Conservation (phyloP, 2,888 invertebrate species). For the Ormyrus thymus region DNA sequence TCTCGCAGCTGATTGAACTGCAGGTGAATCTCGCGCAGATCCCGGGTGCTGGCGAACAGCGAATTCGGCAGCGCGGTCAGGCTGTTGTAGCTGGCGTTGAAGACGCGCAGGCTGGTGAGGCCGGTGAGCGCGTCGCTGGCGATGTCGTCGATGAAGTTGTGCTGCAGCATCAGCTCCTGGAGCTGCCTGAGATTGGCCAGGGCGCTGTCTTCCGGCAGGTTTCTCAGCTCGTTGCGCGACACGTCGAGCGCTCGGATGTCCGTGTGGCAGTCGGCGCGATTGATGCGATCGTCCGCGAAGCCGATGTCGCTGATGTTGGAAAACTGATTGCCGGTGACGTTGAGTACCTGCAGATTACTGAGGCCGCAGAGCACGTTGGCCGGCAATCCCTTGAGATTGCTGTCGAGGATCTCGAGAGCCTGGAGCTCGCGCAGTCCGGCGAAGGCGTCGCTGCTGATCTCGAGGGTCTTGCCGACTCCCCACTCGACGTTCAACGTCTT, state of each 20-base stretch:
- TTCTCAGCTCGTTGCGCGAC: constrained; percentile 86
- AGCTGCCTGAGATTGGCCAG: constrained; percentile 86
- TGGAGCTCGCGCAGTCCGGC: constrained; percentile 87
- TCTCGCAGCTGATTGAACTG: constrained; percentile 90
- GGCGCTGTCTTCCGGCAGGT: constrained; percentile 84
- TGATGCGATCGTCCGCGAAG: constrained; percentile 76
- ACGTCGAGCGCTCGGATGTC: constrained; percentile 87
- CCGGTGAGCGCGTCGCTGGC: constrained; percentile 87
- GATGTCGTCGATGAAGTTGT: constrained; percentile 88
- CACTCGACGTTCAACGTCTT: constrained; percentile 89
- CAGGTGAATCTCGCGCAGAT: constrained; percentile 87
- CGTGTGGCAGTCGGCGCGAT: constrained; percentile 76
- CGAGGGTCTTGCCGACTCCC: constrained; percentile 84
- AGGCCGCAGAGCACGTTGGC: constrained; percentile 87
- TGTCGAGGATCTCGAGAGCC: constrained; percentile 87
- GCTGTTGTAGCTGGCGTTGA: constrained; percentile 92
- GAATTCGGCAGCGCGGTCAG: constrained; percentile 88
- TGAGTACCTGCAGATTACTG: constrained; percentile 86
- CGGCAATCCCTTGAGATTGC: constrained; percentile 88
- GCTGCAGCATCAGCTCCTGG: constrained; percentile 86
- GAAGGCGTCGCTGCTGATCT: constrained; percentile 83
- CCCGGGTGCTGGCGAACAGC: constrained; percentile 87
- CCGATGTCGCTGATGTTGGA: constrained; percentile 86
- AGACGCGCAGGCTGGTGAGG: constrained; percentile 84
- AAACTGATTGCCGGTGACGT: constrained; percentile 90